Evolutionary conservation across 2,113 vertebrate genomes (phyloP).

Genomic region (Oxygymnocypris stewartii): DNA sequence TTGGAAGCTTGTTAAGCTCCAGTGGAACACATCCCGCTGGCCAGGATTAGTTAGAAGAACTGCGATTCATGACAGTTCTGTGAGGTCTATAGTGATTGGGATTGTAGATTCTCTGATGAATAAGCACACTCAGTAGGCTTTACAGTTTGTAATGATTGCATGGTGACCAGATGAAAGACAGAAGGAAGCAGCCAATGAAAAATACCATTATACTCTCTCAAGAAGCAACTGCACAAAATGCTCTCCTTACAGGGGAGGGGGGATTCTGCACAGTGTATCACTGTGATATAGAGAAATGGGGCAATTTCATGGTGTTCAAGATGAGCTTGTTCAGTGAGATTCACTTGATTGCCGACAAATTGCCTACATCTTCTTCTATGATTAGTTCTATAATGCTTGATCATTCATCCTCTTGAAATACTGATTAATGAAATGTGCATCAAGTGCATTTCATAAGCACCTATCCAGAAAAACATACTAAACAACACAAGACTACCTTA

Average conservation of each 20-base stretch:
- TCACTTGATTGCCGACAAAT: background rate
- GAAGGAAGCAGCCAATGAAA: background rate
- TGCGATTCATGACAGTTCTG: background rate
- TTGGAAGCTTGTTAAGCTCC: background rate
- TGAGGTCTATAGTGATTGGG: background rate
- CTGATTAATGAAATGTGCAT: background rate
- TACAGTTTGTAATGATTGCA: slow-evolving; percentile 10
- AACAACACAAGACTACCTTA: background rate
- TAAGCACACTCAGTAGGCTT: background rate
- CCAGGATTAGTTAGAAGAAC: slow-evolving; percentile 6
- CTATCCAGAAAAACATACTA: background rate
- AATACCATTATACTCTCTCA: background rate
- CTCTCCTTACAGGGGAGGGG: background rate
- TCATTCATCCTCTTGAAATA: background rate
- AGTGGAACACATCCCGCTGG: background rate
- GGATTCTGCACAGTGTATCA: background rate
- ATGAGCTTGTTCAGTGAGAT: slow-evolving; percentile 14
- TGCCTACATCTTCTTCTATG: background rate
- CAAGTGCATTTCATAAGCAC: background rate
- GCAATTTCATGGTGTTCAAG: background rate
- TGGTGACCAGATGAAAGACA: slow-evolving; percentile 18
- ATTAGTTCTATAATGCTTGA: background rate
- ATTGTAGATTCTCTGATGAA: background rate
- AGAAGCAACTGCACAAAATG: background rate
- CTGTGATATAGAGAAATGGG: background rate